Conservation (phyloP, 2,113 vertebrate species). For the Cynoglossus semilaevis region DNA sequence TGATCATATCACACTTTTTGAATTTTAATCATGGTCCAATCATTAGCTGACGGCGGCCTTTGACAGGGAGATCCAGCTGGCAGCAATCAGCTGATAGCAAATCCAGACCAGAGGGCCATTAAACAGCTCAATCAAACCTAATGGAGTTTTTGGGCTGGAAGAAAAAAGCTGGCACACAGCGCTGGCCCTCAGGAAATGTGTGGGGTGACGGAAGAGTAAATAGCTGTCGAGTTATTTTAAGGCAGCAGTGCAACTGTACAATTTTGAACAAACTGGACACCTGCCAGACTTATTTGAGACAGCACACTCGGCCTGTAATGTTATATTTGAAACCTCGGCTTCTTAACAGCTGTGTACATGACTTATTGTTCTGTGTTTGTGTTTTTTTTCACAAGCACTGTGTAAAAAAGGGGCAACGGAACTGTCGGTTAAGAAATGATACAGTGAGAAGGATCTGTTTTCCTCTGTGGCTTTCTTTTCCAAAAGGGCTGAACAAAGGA, state of each 20-base stretch:
- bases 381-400: constrained; percentile 37
- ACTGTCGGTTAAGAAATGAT: constrained; percentile 66
- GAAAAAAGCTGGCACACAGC: constrained; percentile 54
- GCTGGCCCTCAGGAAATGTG: constrained; percentile 47
- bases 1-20: constrained; percentile 31
- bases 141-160: constrained; percentile 48
- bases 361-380: constrained; percentile 46
- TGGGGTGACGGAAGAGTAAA: constrained; percentile 52
- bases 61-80: constrained; percentile 61
- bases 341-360: constrained; percentile 44
- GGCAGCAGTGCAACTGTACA: constrained; percentile 32
- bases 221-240: constrained; percentile 63
- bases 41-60: constrained; percentile 43
- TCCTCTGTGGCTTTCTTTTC: constrained; percentile 60
- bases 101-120: constrained; percentile 64
- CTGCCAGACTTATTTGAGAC: constrained; percentile 50
- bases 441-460: constrained; percentile 67
- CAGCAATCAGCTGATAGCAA: constrained; percentile 69
- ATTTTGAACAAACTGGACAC: constrained; percentile 42
- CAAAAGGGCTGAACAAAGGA: constrained; percentile 70
- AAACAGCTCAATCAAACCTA: constrained; percentile 67
- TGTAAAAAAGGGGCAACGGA: constrained; percentile 38
- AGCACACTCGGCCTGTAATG: constrained; percentile 39
- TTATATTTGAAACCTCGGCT: constrained; percentile 37
- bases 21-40: constrained; percentile 44